These are phyloP conservation scores for Pollicipes pollicipes DNA, from an alignment of 1,140 invertebrate genomes.

Conservation along the genomic window DNA sequence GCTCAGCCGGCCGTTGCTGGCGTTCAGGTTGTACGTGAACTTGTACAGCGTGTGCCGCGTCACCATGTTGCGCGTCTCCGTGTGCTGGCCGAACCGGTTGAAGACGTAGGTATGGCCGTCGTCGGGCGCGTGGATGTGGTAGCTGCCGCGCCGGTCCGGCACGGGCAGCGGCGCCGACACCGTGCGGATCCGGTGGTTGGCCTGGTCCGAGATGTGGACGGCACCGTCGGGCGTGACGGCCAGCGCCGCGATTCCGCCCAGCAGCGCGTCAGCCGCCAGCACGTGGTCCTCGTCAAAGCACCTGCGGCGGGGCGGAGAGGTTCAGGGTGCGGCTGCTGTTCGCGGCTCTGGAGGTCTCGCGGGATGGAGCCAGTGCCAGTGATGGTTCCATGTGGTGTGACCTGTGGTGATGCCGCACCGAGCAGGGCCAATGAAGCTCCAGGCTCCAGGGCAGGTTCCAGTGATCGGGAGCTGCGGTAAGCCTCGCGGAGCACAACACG, in stretches of 20 bases:
- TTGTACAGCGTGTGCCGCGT: conserved; percentile 78
- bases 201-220: conserved; percentile 85
- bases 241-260: conserved; percentile 83
- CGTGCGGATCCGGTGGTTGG: conserved; percentile 71
- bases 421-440: no score
- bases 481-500: no score
- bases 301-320: conserved; percentile 23
- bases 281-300: conserved; percentile 82
- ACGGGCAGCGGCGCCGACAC: conserved; percentile 69
- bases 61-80: conserved; percentile 75
- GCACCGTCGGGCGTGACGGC: conserved; percentile 84
- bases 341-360: no score
- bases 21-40: conserved; percentile 91
- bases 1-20: conserved; percentile 82
- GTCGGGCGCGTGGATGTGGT: conserved; percentile 86
- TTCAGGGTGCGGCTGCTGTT: no score
- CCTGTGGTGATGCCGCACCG: no score
- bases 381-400: no score
- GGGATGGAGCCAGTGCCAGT: no score
- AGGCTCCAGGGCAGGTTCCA: no score
- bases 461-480: no score
- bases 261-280: conserved; percentile 74
- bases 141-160: conserved; percentile 46
- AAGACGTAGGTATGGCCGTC: conserved; percentile 91
- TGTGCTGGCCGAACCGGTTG: conserved; percentile 86